Evolutionary conservation across 2,888 invertebrate genomes (phyloP), one percentile per base, ranked within the genome.

Genomic region (Habrosyne pyritoides): DNA sequence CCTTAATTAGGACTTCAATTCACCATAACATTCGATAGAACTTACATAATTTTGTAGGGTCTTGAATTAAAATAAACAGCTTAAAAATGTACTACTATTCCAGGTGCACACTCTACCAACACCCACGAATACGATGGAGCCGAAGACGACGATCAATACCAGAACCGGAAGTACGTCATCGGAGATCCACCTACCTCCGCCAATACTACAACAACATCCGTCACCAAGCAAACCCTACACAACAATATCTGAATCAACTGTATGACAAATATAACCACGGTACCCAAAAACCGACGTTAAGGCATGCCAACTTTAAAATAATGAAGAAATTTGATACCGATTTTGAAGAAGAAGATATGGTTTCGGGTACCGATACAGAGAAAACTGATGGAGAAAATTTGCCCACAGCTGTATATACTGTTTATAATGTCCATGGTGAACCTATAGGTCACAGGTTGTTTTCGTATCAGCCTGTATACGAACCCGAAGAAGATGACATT

Each of bases 61-160:
- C n/a, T n/a, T n/a, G n/a, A n/a, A n/a, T n/a, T n/a, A n/a, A n/a
- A n/a, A n/a, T n/a, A n/a, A n/a, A n/a, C n/a, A n/a, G n/a, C n/a
- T n/a, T n/a, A n/a, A n/a, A n/a, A n/a, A n/a, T n/a, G n/a, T n/a
- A 33, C 33, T 47, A 30, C 0, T 24, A n/a, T 18, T 33, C 63
- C 71, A 95, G 95, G 73, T 98, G 98, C 75, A 93, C 96, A 0
- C 94, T 96, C 0, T 98, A 97, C 6, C 96, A 97, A 76, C 98
- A 98, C 87, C 98, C 98, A 0, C 93, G 97, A 10, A 93, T 98
- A 36, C 93, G 97, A 52, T 97, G 97, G 96, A 97, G 96, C 73
- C 93, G 97, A 24, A 91, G 94, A 63, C 94, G 94, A 1, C 88
- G 95, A 53, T 95, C 95, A 0, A 82, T 93, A 0, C 74, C 89